Base-by-base conservation (phyloP, 2,888 invertebrate species). In the Argyresthia albistria region DNA sequence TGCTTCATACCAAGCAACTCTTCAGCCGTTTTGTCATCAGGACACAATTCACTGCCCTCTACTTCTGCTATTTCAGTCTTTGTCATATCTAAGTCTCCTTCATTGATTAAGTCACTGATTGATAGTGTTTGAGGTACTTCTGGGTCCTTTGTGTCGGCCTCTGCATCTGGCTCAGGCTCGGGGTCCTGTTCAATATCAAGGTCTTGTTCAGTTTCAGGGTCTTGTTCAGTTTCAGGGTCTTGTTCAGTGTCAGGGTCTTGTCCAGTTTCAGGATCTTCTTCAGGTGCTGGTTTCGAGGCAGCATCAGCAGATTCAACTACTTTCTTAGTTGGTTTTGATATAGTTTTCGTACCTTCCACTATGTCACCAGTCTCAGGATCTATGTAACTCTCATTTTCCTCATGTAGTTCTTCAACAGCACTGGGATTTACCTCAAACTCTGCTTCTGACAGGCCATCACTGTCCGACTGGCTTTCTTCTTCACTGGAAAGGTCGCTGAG, bases 311-410 rank as follows among this genome's bases (percentile, higher is more conserved):
- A 2, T n/a, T 6, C 39, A 3, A 39, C 39, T 16, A 25, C 25
- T 14, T n/a, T 8, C 3, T 8, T 8, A 14, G 8, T 4, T 3
- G 46, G 46, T 46, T 48, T 48, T 45, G 37, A 1, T 15, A 1
- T 16, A 36, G 52, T 39, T 36, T 66, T 69, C 50, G 71, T 71
- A 35, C 66, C 61, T 56, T 82, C 72, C 12, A 88, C 79, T 62
- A 88, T 71, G 58, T 88, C 88, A 55, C 88, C 88, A 16, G 88
- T 88, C 60, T 84, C 86, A 6, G 88, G 88, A 56, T 88, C 88
- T 63, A 88, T 82, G 60, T 81, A 87, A 61, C 88, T 88, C 59
- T 87, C 83, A 63, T 88, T 77, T 52, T 81, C 88, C 49, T 82
- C 82, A 58, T 79, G 79, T 50, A 87, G 67, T 56, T 88, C 86